Base-by-base conservation (phyloP, 1,140 invertebrate species). In the Zaprionus vittiger region DNA sequence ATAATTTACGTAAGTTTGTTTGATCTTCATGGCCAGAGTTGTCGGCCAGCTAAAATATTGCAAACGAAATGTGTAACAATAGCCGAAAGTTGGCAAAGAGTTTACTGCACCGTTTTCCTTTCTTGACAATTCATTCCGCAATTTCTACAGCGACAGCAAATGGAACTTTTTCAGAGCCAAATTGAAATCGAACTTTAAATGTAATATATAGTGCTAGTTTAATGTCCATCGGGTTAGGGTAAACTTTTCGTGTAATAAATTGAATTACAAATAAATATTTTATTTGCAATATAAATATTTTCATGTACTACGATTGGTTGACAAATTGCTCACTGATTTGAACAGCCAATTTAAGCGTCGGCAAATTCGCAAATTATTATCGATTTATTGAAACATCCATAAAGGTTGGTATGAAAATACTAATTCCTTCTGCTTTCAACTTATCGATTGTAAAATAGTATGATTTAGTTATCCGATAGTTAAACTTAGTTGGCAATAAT, bases 81-180 rank as follows among this genome's bases (percentile, higher is more conserved):
- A 31, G 38, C 12, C 61, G 11, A 47, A 56, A 37, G 14, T 63
- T 70, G 37, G 7, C 52, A 56, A 63, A 64, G 52, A 37, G 37
- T 28, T 47, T 31, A 61, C 9, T 22, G 34, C 41, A 11, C 15
- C 6, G 17, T 28, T 9, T 17, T 34, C 9, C 9, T 11, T 34
- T 7, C 31, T 34, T 9, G 31, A 44, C n/a, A 31, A 20, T 52
- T 52, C 11, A 9, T 20, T 52, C 20, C 3, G 17, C 20, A 52
- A 22, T 22, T 52, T 52, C 9, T 52, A 9, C 11, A 22, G 6
- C n/a, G n/a, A 11, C n/a, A 17, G 41, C 41, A 7, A 47, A 47
- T 6, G 41, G 41, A 47, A 47, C 41, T 47, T 47, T 47, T n/a
- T 28, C 15, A n/a, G 6, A n/a, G 14, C 26, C 22, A 56, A 52